phyloP scores from a whole-genome alignment of 2,888 invertebrate genomes.

The Sussaba pulchella region DNA sequence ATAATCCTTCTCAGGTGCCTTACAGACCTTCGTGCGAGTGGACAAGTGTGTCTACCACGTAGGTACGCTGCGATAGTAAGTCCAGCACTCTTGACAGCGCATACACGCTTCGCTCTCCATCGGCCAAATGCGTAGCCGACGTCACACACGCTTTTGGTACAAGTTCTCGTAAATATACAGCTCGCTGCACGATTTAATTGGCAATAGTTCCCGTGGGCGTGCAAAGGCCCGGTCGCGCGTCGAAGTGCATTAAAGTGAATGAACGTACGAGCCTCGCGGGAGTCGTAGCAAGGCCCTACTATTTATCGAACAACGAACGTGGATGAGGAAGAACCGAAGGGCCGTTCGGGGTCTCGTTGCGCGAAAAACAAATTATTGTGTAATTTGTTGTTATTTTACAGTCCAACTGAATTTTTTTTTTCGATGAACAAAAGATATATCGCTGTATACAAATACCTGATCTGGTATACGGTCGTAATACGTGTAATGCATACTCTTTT shows the following conservation, averaged over 20 bases:
- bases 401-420: slow-evolving; percentile 10
- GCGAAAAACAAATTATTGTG: slow-evolving; percentile 44
- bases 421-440: background rate
- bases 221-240: slow-evolving; percentile 46
- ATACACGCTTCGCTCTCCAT: background rate
- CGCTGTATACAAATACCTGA: background rate
- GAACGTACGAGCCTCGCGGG: slow-evolving; percentile 75
- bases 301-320: slow-evolving; percentile 71
- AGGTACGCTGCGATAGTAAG: background rate
- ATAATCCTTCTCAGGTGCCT: too few relatives aligned
- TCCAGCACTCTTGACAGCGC: background rate
- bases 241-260: slow-evolving; percentile 74
- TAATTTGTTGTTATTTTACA: slow-evolving; percentile 16
- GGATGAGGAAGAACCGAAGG: slow-evolving; percentile 31
- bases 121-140: background rate
- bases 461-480: background rate
- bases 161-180: slow-evolving; percentile 39
- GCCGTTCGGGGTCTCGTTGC: slow-evolving; percentile 52
- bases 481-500: background rate
- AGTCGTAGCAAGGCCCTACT: slow-evolving; percentile 65
- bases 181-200: slow-evolving; percentile 73
- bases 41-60: background rate
- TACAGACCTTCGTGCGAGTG: background rate
- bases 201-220: slow-evolving; percentile 69
- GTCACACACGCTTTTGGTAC: slow-evolving; percentile 27